These are phyloP conservation scores for Cassiopea xamachana DNA, from an alignment of 30 jellyfish, hydroid and myxozoan genomes.

Conservation along the genomic window DNA sequence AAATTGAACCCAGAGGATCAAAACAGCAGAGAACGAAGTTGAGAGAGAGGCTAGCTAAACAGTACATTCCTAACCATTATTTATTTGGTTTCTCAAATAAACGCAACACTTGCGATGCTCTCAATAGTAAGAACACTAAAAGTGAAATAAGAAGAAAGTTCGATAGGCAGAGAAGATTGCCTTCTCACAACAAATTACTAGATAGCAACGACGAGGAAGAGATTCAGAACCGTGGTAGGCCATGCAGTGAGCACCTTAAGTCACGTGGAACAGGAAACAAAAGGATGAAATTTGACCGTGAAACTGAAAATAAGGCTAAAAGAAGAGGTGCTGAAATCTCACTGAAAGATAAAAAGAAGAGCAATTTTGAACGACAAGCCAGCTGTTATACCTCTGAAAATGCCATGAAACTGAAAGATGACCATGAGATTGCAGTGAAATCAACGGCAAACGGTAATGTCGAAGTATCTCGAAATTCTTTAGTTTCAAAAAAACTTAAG, in stretches of 20 bases:
- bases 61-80: conserved; percentile 15
- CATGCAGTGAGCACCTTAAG: neutral
- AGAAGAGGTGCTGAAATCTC: neutral
- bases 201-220: neutral
- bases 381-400: neutral
- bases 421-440: neutral
- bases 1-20: neutral
- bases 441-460: neutral
- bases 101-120: neutral
- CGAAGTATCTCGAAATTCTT: neutral
- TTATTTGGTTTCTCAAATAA: neutral
- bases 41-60: conserved; percentile 48
- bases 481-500: neutral
- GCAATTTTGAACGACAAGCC: neutral
- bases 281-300: neutral
- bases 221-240: neutral
- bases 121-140: neutral
- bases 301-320: neutral
- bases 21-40: conserved; percentile 7
- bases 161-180: neutral
- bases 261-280: neutral
- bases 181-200: neutral
- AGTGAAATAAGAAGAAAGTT: neutral
- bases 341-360: too few species aligned
- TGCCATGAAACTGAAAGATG: neutral